phyloP scores from a whole-genome alignment of 2,113 vertebrate species.

The Macquaria ambigua region DNA sequence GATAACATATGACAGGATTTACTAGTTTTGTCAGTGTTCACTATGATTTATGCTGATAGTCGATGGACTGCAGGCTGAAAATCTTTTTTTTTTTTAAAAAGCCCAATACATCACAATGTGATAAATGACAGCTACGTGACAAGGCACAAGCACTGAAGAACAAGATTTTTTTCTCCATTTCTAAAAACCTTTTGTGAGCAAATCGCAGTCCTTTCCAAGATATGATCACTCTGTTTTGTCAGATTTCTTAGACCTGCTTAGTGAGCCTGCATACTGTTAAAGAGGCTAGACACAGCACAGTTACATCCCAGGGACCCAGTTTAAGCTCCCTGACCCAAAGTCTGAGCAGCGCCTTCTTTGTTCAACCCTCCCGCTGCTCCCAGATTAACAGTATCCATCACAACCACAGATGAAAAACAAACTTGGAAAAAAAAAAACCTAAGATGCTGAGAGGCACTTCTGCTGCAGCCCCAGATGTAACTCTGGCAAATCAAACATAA shows the following conservation, averaged over 20 bases:
- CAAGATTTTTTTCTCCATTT: background rate
- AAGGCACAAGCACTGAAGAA: background rate
- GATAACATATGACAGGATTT: too few species aligned
- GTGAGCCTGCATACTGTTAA: background rate
- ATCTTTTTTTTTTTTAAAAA: background rate
- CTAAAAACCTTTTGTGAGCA: background rate
- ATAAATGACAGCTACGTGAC: background rate
- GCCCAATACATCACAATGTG: background rate
- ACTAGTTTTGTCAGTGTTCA: background rate
- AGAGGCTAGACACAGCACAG: background rate
- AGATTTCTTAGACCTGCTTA: background rate
- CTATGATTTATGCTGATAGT: background rate
- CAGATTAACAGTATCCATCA: constrained; percentile 45
- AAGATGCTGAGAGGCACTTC: background rate
- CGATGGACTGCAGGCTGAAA: background rate
- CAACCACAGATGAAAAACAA: constrained; percentile 24
- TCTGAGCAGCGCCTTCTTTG: background rate
- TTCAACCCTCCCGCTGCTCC: background rate
- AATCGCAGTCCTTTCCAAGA: background rate
- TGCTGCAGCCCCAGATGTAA: constrained; percentile 10
- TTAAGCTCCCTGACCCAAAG: constrained; percentile 20
- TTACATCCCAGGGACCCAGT: background rate
- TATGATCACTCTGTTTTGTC: background rate
- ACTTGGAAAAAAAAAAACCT: background rate
- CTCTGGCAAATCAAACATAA: constrained; percentile 2